Percentiles rank a stretch among this genome's conserved stretches.
These are phyloP conservation scores for Zelleria hepariella DNA, from an alignment of 2,888 invertebrate species.

Conservation along the genomic window DNA sequence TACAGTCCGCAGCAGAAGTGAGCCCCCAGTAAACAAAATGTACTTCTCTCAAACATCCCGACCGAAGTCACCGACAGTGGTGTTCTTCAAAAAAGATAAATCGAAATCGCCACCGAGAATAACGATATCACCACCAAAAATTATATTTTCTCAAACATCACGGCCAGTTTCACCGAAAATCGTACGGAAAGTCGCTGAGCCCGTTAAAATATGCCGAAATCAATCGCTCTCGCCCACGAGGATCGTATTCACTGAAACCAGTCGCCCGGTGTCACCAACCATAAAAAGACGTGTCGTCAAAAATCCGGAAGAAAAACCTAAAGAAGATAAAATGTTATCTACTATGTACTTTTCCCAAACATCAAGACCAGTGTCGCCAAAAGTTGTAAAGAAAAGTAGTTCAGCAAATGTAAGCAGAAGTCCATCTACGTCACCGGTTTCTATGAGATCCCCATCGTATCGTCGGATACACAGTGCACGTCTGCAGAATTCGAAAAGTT, in stretches of 20 bases:
- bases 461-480: conserved; percentile 74
- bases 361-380: conserved; percentile 55
- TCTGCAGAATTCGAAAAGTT: conserved; percentile 44
- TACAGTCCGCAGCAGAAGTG: conserved; percentile 74
- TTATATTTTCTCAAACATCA: conserved; percentile 44
- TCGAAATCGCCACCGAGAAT: conserved; percentile 17
- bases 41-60: conserved; percentile 65
- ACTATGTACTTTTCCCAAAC: conserved; percentile 54
- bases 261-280: conserved; percentile 47
- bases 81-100: conserved; percentile 46
- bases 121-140: conserved; percentile 37
- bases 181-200: conserved; percentile 23
- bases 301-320: conserved; percentile 14
- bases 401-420: conserved; percentile 37
- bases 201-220: conserved; percentile 20
- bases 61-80: conserved; percentile 52
- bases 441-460: conserved; percentile 76
- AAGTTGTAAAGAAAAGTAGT: conserved; percentile 31
- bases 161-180: conserved; percentile 51
- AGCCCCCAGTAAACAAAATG: conserved; percentile 72
- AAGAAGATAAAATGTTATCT: conserved; percentile 28
- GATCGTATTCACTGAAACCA: conserved; percentile 49
- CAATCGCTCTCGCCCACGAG: conserved; percentile 40
- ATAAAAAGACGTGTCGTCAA: conserved; percentile 10
- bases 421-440: conserved; percentile 70